Percentiles rank a stretch among this genome's conserved stretches.
Evolutionary conservation across 2,888 invertebrate species (phyloP).

Genomic region (Callyntrura guangdongensis): DNA sequence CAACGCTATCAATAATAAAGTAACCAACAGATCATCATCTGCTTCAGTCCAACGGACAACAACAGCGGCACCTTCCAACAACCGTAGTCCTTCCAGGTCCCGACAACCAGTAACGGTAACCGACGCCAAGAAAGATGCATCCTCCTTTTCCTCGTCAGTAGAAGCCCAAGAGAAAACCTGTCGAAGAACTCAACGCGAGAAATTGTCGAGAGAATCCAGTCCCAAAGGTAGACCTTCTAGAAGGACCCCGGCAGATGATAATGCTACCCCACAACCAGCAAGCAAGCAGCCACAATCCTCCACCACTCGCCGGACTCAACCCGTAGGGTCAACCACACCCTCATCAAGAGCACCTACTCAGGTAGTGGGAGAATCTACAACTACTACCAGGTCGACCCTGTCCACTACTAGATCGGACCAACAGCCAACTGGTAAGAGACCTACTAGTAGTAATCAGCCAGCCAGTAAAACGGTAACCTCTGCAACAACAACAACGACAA

Average conservation of each 20-base stretch:
- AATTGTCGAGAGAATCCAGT: constrained; percentile 71
- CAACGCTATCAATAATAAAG: constrained; percentile 7
- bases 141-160: constrained; percentile 26
- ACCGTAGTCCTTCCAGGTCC: constrained; percentile 44
- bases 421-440: neutral
- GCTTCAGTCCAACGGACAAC: constrained; percentile 35
- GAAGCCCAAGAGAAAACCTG: constrained; percentile 67
- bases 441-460: neutral
- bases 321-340: constrained; percentile 11
- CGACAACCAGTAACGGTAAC: neutral
- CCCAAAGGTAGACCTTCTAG: constrained; percentile 61
- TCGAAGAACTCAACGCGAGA: constrained; percentile 52
- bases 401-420: too few species aligned
- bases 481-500: constrained; percentile 3
- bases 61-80: constrained; percentile 10
- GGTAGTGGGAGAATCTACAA: neutral
- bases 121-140: constrained; percentile 29
- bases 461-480: neutral
- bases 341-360: constrained; percentile 45
- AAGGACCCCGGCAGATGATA: constrained; percentile 30
- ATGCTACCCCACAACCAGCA: constrained; percentile 27
- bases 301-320: neutral
- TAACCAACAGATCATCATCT: constrained; percentile 46
- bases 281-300: neutral
- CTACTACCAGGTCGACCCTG: neutral